These are phyloP conservation scores for Phylloscopus trochiloides DNA, from an alignment of 2,113 vertebrate species.

Conservation along the genomic window DNA sequence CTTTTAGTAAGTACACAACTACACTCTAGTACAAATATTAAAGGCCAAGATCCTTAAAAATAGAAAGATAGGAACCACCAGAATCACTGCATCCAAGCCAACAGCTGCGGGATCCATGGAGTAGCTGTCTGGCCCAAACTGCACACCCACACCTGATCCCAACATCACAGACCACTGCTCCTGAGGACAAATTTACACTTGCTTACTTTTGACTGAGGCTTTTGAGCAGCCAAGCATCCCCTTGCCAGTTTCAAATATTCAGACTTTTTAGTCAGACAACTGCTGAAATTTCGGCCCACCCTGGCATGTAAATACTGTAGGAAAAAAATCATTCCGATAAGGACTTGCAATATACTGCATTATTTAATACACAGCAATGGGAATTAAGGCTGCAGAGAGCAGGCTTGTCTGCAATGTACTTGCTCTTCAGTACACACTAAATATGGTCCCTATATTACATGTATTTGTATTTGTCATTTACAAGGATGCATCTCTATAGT, in stretches of 20 bases:
- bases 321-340: not conserved
- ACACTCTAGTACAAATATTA: not conserved
- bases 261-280: not conserved
- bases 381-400: not conserved
- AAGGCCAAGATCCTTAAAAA: conserved; percentile 10
- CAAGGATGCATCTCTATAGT: not conserved
- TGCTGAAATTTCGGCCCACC: not conserved
- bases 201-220: not conserved
- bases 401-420: not conserved
- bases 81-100: not conserved
- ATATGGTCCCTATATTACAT: not conserved
- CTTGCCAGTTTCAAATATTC: not conserved
- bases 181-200: not conserved
- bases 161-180: not conserved
- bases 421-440: not conserved
- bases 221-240: not conserved
- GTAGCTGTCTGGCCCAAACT: not conserved
- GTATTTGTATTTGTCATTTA: not conserved
- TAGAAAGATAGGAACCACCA: not conserved
- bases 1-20: not conserved
- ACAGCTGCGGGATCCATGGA: not conserved
- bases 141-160: not conserved
- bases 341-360: not conserved
- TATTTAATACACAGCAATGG: not conserved
- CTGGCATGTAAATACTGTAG: not conserved